Evolutionary conservation across 2,797 vertebrate species (phyloP), one percentile per base, ranked within the genome.

Genomic region (Eutrigla gurnardus): DNA sequence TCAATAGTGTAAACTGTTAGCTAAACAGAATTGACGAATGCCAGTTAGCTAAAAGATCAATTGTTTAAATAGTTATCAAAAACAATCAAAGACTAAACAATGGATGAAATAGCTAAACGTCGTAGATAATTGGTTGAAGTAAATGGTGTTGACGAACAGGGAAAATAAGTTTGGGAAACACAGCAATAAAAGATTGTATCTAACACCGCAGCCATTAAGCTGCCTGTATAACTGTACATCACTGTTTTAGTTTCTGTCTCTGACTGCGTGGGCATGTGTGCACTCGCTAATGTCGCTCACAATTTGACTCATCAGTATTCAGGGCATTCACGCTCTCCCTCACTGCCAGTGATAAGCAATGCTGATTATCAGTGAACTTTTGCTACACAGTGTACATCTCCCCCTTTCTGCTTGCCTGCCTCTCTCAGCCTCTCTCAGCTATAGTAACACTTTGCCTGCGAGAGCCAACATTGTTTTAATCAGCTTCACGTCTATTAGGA

Each of bases 331-430:
- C 73, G 71, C 86, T 80, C 67, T 85, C 69, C 45, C 78, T 82
- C 75, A 36, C 84, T 83, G 85, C 71, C 80, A 74, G 76, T 37
- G 88, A 89, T 89, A 86, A 92, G 86, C 69, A 72, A 78, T 57
- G 85, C 66, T 86, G 89, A 91, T 91, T 82, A 86, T 75, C 86
- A 61, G 73, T 83, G 88, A 88, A 89, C 86, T 86, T 86, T 80
- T 47, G 69, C 77, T 50, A 39, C 79, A 33, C 50, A 47, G 75
- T 77, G 74, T 36, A 67, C 43, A 46, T 60, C 81, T 78, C 80
- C 72, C 60, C 70, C 25, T 25, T 61, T 75, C 88, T 82, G 81
- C 64, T 52, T 70, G 73, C 37, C 60, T 75, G 70, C 76, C 66
- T 78, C 45, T n/a, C 60, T 43, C 52, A n/a, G 49, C 58, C 71